Conservation (phyloP, 2,888 invertebrate species). For the Drosophila melanosoma region DNA sequence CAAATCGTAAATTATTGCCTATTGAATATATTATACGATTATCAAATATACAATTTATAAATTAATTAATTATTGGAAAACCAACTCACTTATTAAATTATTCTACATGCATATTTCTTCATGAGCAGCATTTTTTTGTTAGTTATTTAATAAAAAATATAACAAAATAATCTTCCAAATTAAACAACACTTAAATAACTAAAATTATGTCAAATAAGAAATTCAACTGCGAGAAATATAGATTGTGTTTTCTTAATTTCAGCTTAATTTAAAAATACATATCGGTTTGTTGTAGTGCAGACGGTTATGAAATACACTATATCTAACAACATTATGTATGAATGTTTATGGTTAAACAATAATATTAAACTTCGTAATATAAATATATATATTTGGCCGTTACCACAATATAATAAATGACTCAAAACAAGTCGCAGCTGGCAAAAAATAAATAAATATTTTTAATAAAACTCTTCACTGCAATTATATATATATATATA, state of each 20-base stretch:
- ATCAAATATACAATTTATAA: not conserved
- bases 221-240: not conserved
- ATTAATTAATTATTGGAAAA: not conserved
- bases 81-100: not conserved
- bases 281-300: not conserved
- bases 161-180: not conserved
- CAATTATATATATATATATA: not conserved
- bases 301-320: not conserved
- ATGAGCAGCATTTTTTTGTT: not conserved
- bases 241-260: not conserved
- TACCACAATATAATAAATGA: not conserved
- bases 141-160: not conserved
- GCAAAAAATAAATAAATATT: not conserved
- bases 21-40: conserved; percentile 1
- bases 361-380: not conserved
- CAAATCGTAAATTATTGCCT: conserved; percentile 1
- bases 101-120: not conserved
- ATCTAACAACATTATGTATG: not conserved
- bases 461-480: not conserved
- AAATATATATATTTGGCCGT: not conserved
- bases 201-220: not conserved
- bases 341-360: not conserved
- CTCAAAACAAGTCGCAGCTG: not conserved
- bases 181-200: not conserved
- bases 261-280: not conserved